Conservation (phyloP, 2,797 vertebrate genomes). For the Pagetopsis macropterus region DNA sequence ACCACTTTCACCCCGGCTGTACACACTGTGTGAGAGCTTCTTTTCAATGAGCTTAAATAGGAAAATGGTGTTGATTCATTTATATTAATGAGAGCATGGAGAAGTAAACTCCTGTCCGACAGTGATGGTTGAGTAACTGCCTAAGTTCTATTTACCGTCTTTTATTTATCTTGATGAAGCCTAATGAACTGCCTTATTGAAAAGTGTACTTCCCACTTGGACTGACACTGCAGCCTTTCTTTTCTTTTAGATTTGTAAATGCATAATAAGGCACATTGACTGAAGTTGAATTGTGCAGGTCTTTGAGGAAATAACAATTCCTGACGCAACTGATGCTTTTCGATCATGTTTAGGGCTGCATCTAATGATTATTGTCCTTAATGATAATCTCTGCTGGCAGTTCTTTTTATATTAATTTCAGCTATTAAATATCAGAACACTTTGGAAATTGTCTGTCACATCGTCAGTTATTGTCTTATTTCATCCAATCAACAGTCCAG, state of each 20-base stretch:
- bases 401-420: neutral
- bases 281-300: neutral
- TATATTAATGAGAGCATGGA: slow-evolving; percentile 15
- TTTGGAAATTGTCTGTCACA: neutral
- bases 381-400: neutral
- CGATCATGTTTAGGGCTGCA: slow-evolving; percentile 8
- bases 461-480: neutral
- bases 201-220: neutral
- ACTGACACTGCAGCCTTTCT: neutral
- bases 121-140: slow-evolving; percentile 21
- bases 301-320: slow-evolving; percentile 4
- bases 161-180: slow-evolving; percentile 19
- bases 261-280: neutral
- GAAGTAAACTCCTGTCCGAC: slow-evolving; percentile 17
- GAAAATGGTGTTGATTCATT: slow-evolving; percentile 19
- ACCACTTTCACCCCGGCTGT: slow-evolving; percentile 35
- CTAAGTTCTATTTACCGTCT: slow-evolving; percentile 7
- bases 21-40: neutral
- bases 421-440: neutral
- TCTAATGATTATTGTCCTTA: neutral
- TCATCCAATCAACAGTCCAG: neutral
- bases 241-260: neutral
- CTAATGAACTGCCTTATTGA: slow-evolving; percentile 12
- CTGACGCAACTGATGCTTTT: neutral
- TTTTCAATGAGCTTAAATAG: slow-evolving; percentile 26